Percentiles rank a stretch among this genome's conserved stretches.
Evolutionary conservation across 2,113 vertebrate species (phyloP).

Genomic region (Psettodes erumei): DNA sequence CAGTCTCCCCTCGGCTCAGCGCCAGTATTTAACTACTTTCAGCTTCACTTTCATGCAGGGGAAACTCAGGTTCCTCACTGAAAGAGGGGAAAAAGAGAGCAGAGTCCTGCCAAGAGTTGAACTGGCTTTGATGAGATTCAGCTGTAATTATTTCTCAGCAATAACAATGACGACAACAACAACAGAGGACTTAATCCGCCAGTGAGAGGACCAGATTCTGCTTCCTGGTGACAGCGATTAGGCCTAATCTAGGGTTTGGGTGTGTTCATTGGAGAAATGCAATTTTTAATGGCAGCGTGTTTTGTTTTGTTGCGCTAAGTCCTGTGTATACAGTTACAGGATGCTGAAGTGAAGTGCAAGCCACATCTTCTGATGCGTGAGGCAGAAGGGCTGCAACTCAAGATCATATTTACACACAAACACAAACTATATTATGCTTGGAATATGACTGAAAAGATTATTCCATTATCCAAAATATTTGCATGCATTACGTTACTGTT

Average conservation of each 20-base stretch:
- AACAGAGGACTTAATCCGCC: constrained; percentile 84
- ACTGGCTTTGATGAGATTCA: constrained; percentile 85
- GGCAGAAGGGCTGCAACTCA: not conserved
- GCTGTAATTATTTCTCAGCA: constrained; percentile 85
- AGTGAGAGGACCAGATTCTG: constrained; percentile 82
- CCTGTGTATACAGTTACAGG: constrained; percentile 31
- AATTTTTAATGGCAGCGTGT: constrained; percentile 73
- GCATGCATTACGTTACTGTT: no score
- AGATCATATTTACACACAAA: no score
- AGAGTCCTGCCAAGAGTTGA: constrained; percentile 81
- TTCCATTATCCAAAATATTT: no score
- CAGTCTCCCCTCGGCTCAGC: constrained; percentile 46
- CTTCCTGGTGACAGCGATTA: constrained; percentile 86
- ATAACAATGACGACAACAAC: constrained; percentile 84
- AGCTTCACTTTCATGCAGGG: constrained; percentile 71
- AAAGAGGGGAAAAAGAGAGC: constrained; percentile 46
- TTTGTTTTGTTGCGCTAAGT: constrained; percentile 62
- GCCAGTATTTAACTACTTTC: constrained; percentile 62
- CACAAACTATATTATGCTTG: no score
- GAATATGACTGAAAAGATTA: not conserved
- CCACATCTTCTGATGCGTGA: constrained; percentile 19
- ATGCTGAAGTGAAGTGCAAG: constrained; percentile 47
- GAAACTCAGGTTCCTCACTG: constrained; percentile 68
- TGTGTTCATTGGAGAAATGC: constrained; percentile 80
- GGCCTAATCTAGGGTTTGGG: constrained; percentile 81